A percentile compares a stretch with the other conserved stretches of the same genome.
phyloP scores from a whole-genome alignment of 2,113 vertebrate species.

The Macheiramphus alcinus region DNA sequence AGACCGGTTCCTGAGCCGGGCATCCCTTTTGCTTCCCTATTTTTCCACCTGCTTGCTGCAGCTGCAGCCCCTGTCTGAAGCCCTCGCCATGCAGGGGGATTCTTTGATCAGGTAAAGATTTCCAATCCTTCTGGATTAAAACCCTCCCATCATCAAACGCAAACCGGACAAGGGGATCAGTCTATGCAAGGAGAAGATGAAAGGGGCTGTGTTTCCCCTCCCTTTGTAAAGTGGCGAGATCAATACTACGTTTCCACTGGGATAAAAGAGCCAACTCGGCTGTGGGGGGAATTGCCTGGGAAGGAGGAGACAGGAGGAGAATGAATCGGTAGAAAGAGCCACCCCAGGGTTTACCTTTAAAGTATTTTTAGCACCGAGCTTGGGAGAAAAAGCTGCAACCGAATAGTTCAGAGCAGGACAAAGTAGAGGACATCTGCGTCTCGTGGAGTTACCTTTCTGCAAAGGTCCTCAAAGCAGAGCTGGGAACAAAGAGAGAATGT shows the following conservation, averaged over 20 bases:
- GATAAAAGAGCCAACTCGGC: not conserved
- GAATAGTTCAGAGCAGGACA: not conserved
- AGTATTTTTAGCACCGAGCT: constrained; percentile 33
- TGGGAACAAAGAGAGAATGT: not conserved
- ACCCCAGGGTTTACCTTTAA: not conserved
- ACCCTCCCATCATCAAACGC: not conserved
- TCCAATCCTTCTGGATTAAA: not conserved
- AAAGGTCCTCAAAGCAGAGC: not conserved
- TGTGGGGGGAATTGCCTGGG: not conserved
- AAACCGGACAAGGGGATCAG: not conserved
- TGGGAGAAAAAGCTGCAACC: not conserved
- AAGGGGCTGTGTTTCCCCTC: not conserved
- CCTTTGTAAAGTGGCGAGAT: not conserved
- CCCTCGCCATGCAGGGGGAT: rapidly evolving
- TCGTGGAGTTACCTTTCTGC: not conserved
- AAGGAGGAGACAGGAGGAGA: not conserved
- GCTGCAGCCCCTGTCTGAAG: not conserved
- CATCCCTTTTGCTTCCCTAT: not conserved
- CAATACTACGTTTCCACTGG: not conserved
- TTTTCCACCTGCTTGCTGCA: not conserved
- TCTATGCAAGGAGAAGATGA: not conserved
- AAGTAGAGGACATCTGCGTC: not conserved
- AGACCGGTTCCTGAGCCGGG: rapidly evolving
- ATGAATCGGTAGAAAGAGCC: not conserved
- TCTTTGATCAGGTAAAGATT: not conserved